Conservation (phyloP, 1,140 invertebrate genomes). For the Aradophagus sp. region DNA sequence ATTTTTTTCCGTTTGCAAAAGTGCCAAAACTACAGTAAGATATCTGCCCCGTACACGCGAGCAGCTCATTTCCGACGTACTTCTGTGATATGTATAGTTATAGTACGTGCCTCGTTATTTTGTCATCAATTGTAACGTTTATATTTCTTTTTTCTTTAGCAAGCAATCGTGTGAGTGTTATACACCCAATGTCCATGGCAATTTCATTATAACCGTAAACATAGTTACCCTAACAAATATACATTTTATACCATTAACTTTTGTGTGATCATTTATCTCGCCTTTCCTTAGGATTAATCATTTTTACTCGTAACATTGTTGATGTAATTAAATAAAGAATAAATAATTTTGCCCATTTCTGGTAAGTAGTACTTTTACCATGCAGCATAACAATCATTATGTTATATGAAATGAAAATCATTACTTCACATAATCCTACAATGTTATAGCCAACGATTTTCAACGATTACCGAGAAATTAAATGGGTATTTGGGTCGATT, state of each 20-base stretch:
- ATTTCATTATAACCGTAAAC: constrained; percentile 54
- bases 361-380: no score
- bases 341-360: no score
- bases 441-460: no score
- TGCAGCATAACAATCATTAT: no score
- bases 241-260: constrained; percentile 54
- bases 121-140: constrained; percentile 25
- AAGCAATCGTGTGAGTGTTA: constrained; percentile 33
- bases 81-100: constrained; percentile 52
- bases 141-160: constrained; percentile 34
- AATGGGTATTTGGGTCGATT: constrained; percentile 51
- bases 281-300: not conserved
- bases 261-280: not conserved
- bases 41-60: constrained; percentile 24
- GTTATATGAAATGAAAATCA: no score
- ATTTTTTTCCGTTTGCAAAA: constrained; percentile 30
- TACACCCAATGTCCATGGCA: constrained; percentile 42
- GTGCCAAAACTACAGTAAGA: constrained; percentile 47
- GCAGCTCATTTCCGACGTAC: constrained; percentile 46
- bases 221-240: constrained; percentile 61
- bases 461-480: constrained; percentile 17
- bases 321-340: no score
- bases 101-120: constrained; percentile 48
- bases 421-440: no score
- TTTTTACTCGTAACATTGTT: no score